Percentiles rank a stretch among this genome's conserved stretches.
Conservation (phyloP, 2,797 vertebrate genomes). For the Pteropus rufus region DNA sequence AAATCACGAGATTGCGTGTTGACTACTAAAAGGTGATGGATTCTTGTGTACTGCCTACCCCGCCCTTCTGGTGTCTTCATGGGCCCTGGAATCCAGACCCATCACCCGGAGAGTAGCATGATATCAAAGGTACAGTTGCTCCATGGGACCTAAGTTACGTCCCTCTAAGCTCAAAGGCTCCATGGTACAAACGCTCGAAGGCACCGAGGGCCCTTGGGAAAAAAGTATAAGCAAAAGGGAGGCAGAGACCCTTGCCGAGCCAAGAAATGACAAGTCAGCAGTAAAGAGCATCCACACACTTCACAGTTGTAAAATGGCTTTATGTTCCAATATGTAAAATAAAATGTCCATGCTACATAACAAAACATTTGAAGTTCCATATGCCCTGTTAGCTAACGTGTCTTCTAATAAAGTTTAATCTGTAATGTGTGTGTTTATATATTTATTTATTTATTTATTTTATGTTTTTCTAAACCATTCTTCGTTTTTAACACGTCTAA, state of each 20-base stretch:
- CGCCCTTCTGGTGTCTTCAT: neutral
- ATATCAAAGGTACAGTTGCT: neutral
- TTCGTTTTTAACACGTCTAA: constrained; percentile 83
- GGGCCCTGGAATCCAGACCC: neutral
- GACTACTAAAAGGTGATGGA: neutral
- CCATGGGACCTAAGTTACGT: neutral
- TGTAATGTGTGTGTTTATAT: constrained; percentile 69
- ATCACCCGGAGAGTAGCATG: neutral
- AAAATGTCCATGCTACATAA: constrained; percentile 85
- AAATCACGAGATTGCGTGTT: neutral
- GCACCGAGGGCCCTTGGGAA: neutral
- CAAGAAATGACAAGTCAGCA: constrained; percentile 57
- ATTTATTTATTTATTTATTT: constrained; percentile 35
- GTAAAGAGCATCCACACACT: constrained; percentile 81
- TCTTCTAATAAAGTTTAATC: constrained; percentile 85
- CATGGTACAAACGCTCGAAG: neutral
- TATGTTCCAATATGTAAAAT: constrained; percentile 85
- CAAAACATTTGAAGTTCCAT: constrained; percentile 78
- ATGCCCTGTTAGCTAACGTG: constrained; percentile 80
- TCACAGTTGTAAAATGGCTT: constrained; percentile 83
- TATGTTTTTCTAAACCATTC: constrained; percentile 79
- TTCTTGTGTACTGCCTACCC: neutral
- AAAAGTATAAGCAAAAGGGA: neutral
- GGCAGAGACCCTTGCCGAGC: neutral
- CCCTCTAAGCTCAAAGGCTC: neutral